Conservation (phyloP, 2,113 vertebrate species). For the Gymnocephalus cernua region DNA sequence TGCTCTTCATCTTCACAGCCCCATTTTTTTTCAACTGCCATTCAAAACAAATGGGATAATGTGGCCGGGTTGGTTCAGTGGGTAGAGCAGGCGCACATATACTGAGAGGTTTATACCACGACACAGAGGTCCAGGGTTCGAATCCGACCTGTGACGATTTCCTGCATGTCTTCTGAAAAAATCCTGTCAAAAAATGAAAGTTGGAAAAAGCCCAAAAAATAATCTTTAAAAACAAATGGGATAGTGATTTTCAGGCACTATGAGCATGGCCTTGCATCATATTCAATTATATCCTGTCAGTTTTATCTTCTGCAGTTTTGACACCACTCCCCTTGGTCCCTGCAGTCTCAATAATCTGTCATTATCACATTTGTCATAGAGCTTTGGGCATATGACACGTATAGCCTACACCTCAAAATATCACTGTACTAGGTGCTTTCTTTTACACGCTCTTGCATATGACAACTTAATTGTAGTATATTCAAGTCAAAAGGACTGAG, state of each 20-base stretch:
- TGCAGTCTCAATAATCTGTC: slow-evolving; percentile 3
- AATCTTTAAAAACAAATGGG: not conserved
- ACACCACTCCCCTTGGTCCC: not conserved
- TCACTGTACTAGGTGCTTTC: not conserved
- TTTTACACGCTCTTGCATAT: not conserved
- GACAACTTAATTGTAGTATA: not conserved
- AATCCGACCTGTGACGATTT: too few species aligned
- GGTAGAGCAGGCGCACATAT: too few species aligned
- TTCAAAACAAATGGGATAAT: not conserved
- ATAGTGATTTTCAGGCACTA: not conserved
- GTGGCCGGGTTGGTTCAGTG: too few species aligned
- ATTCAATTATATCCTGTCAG: slow-evolving; percentile 5
- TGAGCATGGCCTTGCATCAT: not conserved
- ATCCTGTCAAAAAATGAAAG: too few species aligned
- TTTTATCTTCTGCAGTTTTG: not conserved
- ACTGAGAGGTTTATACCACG: too few species aligned
- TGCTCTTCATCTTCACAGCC: not conserved
- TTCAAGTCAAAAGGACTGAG: not conserved
- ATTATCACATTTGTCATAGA: slow-evolving; percentile 2
- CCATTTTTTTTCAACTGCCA: not conserved
- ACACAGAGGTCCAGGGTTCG: too few species aligned
- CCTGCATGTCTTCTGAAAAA: too few species aligned
- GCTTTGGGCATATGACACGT: not conserved
- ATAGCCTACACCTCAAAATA: not conserved
- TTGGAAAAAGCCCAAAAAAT: too few species aligned